Percentiles rank a stretch among this genome's conserved stretches.
phyloP scores from a whole-genome alignment of 2,888 invertebrate genomes.

The Linnaemya tessellans region DNA sequence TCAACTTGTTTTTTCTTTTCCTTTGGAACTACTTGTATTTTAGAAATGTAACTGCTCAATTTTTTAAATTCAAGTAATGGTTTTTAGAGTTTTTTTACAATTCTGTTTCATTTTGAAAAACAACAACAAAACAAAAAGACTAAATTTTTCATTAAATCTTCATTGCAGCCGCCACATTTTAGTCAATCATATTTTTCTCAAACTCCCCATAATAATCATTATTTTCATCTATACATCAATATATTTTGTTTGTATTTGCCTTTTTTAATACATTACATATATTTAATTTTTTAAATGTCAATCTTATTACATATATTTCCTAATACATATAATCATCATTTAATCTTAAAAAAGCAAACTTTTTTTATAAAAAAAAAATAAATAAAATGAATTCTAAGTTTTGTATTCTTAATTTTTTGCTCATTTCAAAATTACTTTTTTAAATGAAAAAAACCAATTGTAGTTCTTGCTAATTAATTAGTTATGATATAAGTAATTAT shows the following conservation, averaged over 20 bases:
- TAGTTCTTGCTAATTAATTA: constrained; percentile 67
- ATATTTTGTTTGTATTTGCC: constrained; percentile 63
- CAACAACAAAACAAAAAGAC: constrained; percentile 37
- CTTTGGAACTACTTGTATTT: not conserved
- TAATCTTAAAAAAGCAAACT: constrained; percentile 61
- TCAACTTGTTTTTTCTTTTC: constrained; percentile 28
- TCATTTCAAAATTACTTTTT: constrained; percentile 54
- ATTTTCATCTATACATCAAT: constrained; percentile 39
- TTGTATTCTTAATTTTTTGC: constrained; percentile 52
- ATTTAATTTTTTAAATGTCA: constrained; percentile 60
- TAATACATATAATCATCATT: constrained; percentile 68
- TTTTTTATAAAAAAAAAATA: constrained; percentile 57
- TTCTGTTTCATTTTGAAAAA: constrained; percentile 14
- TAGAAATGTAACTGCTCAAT: constrained; percentile 54
- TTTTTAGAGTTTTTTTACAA: constrained; percentile 19
- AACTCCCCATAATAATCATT: constrained; percentile 3
- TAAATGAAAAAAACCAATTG: constrained; percentile 40
- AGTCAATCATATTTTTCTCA: constrained; percentile 33
- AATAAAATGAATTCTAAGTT: constrained; percentile 63
- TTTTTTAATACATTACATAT: constrained; percentile 64
- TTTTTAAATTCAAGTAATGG: constrained; percentile 2
- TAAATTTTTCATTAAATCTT: constrained; percentile 37
- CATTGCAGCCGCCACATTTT: constrained; percentile 42
- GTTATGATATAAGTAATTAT: constrained; percentile 48
- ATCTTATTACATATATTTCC: constrained; percentile 62